Conservation (phyloP, 2,797 vertebrate genomes). For the Sebastes vulpes region DNA sequence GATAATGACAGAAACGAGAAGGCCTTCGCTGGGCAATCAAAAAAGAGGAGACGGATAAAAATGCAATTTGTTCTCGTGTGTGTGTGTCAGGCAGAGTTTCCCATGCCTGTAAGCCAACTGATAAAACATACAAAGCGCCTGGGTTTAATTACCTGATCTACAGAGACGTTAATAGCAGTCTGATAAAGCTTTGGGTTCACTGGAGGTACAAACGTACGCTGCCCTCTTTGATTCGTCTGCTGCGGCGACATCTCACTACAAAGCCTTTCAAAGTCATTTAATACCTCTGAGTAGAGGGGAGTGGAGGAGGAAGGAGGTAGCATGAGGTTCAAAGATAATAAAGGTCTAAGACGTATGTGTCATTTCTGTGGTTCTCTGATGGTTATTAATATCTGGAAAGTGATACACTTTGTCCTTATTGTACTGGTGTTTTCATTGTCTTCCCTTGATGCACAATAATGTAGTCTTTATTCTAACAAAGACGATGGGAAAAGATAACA, state of each 20-base stretch:
- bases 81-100: constrained; percentile 7
- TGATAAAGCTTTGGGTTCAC: constrained; percentile 68
- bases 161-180: constrained; percentile 39
- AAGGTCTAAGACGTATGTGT: constrained; percentile 1
- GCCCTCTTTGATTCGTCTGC: constrained; percentile 54
- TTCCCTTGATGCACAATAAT: neutral
- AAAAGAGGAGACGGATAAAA: constrained; percentile 55
- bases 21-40: constrained; percentile 14
- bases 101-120: constrained; percentile 44
- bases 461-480: neutral
- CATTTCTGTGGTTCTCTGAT: constrained; percentile 2
- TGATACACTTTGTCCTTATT: neutral
- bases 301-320: neutral
- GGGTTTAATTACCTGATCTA: constrained; percentile 67
- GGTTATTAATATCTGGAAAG: neutral
- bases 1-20: constrained; percentile 45
- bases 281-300: constrained; percentile 7
- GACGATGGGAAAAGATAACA: neutral
- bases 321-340: neutral
- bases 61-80: constrained; percentile 40
- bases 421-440: neutral
- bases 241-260: constrained; percentile 28
- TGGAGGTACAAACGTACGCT: constrained; percentile 40
- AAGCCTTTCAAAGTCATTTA: constrained; percentile 42
- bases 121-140: constrained; percentile 64